Conservation (phyloP, 2,797 vertebrate genomes). For the Allobates femoralis region DNA sequence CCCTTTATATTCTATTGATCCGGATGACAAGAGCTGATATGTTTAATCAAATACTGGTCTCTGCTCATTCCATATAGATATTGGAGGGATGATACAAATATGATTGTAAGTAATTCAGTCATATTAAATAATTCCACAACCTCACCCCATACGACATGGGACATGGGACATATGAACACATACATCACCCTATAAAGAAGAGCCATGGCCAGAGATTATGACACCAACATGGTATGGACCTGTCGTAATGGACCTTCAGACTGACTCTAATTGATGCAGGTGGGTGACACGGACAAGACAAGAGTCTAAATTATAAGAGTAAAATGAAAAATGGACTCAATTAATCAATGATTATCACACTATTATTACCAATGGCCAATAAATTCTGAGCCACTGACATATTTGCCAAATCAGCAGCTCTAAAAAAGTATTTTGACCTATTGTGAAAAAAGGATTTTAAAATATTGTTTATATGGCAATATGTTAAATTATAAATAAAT, state of each 20-base stretch:
- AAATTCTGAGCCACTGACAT: neutral
- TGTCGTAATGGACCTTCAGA: neutral
- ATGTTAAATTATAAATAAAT: neutral
- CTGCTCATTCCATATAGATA: slow-evolving; percentile 58
- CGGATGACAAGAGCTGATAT: slow-evolving; percentile 66
- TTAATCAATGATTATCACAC: slow-evolving; percentile 25
- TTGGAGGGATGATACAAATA: slow-evolving; percentile 14
- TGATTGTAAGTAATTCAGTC: neutral
- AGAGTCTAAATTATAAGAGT: slow-evolving; percentile 18
- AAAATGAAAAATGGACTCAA: slow-evolving; percentile 37
- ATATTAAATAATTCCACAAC: slow-evolving; percentile 3
- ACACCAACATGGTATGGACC: neutral
- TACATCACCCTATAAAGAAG: neutral
- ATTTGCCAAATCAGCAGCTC: neutral
- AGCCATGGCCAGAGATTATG: neutral
- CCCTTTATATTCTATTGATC: slow-evolving; percentile 74
- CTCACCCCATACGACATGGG: too few relatives aligned
- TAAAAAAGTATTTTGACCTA: neutral
- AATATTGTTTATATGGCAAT: neutral
- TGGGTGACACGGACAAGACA: slow-evolving; percentile 12
- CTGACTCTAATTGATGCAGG: neutral
- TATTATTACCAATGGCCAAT: slow-evolving; percentile 24
- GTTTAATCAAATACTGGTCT: slow-evolving; percentile 58
- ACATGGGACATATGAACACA: neutral
- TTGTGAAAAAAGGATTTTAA: neutral